Conservation (phyloP, 2,797 vertebrate genomes). For the Acanthis flammea region DNA sequence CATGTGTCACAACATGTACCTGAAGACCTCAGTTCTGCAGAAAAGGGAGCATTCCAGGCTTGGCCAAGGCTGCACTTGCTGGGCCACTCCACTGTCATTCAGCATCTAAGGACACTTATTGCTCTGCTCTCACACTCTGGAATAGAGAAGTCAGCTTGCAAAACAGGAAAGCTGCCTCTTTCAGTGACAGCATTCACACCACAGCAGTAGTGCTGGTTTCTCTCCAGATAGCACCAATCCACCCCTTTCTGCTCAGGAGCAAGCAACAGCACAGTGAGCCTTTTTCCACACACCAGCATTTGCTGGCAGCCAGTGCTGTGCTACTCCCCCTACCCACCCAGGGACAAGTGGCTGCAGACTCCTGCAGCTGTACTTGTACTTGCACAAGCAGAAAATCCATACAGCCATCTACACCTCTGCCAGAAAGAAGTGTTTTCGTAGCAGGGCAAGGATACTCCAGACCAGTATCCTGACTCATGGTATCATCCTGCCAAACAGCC, state of each 20-base stretch:
- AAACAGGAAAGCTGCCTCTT: constrained; percentile 6
- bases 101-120: not conserved
- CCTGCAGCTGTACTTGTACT: not conserved
- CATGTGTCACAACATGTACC: not conserved
- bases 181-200: not conserved
- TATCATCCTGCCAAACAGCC: not conserved
- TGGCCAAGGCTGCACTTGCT: not conserved
- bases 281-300: not conserved
- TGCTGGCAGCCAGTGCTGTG: not conserved
- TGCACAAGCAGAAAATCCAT: not conserved
- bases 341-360: not conserved
- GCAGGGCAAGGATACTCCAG: not conserved
- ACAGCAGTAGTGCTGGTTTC: not conserved
- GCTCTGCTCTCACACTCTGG: not conserved
- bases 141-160: not conserved
- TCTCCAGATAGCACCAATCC: not conserved
- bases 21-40: not conserved
- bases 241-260: not conserved
- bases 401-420: not conserved
- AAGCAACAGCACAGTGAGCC: not conserved
- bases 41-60: not conserved
- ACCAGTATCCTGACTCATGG: accelerated
- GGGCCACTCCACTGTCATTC: not conserved
- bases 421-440: not conserved
- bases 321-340: not conserved